Evolutionary conservation across 2,113 vertebrate genomes (phyloP).

Genomic region (Columba livia): DNA sequence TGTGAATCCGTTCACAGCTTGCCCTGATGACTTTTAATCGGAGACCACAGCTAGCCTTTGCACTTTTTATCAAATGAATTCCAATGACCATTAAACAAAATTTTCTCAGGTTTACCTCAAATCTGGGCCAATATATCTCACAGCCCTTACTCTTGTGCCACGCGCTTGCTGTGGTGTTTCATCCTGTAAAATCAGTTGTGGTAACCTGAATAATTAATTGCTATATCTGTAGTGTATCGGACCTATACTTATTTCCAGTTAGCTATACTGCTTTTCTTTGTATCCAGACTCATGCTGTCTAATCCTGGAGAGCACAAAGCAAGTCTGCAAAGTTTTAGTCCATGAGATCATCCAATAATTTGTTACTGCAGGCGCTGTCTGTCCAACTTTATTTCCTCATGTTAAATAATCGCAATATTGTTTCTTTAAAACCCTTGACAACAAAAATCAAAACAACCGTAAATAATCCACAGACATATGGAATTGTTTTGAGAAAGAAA

Average conservation of each 20-base stretch:
- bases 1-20: background rate
- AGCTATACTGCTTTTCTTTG: conserved; percentile 19
- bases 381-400: conserved; percentile 12
- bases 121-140: background rate
- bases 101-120: background rate
- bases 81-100: background rate
- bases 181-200: background rate
- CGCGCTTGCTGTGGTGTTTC: background rate
- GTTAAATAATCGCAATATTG: conserved; percentile 29
- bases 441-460: conserved; percentile 45
- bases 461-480: conserved; percentile 58
- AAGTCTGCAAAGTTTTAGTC: conserved; percentile 34
- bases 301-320: conserved; percentile 11
- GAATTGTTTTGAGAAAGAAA: conserved; percentile 60
- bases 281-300: background rate
- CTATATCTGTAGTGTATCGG: background rate
- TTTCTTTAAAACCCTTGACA: conserved; percentile 58
- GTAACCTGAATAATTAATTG: background rate
- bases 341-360: conserved; percentile 40
- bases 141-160: background rate
- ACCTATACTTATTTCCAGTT: conserved; percentile 1
- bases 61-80: background rate
- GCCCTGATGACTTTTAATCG: background rate
- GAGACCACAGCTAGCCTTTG: background rate
- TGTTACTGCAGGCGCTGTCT: conserved; percentile 13